A percentile compares a stretch with the other conserved stretches of the same genome.
Evolutionary conservation across 2,888 invertebrate species (phyloP).

Genomic region (Adelphocoris suturalis): DNA sequence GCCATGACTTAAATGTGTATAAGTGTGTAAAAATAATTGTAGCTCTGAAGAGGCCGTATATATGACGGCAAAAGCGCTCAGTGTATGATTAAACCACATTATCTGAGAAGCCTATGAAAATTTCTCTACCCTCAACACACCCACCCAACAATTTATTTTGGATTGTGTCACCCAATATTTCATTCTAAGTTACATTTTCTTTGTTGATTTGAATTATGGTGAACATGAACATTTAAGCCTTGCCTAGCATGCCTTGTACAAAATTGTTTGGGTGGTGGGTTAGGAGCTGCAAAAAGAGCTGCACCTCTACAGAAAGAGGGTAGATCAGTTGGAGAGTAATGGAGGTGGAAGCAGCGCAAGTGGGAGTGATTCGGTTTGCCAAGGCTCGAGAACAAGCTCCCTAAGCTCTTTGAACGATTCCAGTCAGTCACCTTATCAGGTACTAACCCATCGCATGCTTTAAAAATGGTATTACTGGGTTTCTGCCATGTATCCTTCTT

Average conservation of each 20-base stretch:
- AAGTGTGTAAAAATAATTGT: no score
- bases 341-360: conserved; percentile 77
- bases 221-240: no score
- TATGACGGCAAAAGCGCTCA: no score
- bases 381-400: conserved; percentile 83
- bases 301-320: conserved; percentile 81
- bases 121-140: no score
- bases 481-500: background rate
- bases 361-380: conserved; percentile 79
- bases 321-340: conserved; percentile 77
- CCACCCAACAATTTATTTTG: no score
- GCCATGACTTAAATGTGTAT: no score
- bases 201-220: no score
- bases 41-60: no score
- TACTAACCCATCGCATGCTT: conserved; percentile 51
- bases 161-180: no score
- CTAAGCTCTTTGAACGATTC: conserved; percentile 81
- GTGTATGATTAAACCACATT: no score
- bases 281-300: conserved; percentile 87
- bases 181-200: no score
- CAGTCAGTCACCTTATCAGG: conserved; percentile 69
- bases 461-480: background rate
- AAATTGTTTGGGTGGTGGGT: conserved; percentile 62
- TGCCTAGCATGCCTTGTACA: conserved; percentile 49
- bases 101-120: no score